Conservation (phyloP, 2,113 vertebrate genomes). For the Corythoichthys haematopterus region DNA sequence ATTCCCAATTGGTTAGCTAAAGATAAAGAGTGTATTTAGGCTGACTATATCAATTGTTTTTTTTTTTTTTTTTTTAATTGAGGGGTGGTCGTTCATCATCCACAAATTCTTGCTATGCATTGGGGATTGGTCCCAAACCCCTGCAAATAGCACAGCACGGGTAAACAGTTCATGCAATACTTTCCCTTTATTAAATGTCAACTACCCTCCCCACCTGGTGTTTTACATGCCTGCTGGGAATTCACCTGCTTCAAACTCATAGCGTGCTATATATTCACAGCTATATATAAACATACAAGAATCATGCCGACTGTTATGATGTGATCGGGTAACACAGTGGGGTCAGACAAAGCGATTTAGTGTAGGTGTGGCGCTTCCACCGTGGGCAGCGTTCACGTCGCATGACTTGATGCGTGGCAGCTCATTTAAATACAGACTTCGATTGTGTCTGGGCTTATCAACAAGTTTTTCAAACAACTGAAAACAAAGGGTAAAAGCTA, state of each 20-base stretch:
- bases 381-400: constrained; percentile 38
- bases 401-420: constrained; percentile 40
- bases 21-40: not conserved
- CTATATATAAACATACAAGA: constrained; percentile 7
- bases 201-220: constrained; percentile 19
- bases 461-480: not conserved
- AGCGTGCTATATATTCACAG: not conserved
- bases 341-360: constrained; percentile 12
- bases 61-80: not conserved
- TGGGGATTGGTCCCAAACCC: not conserved
- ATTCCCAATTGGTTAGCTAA: too few relatives aligned
- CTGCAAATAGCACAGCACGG: too few relatives aligned
- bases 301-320: not conserved
- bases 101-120: not conserved
- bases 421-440: constrained; percentile 28
- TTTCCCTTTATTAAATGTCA: constrained; percentile 49
- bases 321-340: constrained; percentile 7
- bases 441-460: not conserved
- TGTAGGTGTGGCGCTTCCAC: constrained; percentile 58
- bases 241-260: constrained; percentile 23
- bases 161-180: constrained; percentile 15
- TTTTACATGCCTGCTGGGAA: constrained; percentile 38
- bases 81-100: not conserved
- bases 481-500: not conserved
- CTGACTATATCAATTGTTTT: not conserved